These are phyloP conservation scores for Psittacus erithacus DNA, from an alignment of 2,113 vertebrate genomes.

Conservation along the genomic window DNA sequence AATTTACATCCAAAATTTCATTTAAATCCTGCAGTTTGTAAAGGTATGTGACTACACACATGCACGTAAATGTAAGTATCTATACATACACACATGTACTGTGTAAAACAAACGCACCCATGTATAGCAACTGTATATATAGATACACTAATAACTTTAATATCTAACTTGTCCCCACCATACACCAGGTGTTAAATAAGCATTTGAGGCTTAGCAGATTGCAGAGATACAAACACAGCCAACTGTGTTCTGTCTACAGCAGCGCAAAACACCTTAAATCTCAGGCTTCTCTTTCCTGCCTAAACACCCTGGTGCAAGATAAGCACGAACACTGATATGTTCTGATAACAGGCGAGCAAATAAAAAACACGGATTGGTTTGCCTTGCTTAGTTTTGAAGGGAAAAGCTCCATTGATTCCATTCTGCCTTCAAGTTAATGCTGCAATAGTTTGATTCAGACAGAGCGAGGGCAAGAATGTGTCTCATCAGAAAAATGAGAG, in stretches of 20 bases:
- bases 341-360: not conserved
- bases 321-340: not conserved
- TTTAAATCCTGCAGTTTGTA: not conserved
- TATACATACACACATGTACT: not conserved
- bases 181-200: constrained; percentile 20
- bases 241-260: not conserved
- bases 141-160: not conserved
- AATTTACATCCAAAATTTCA: not conserved
- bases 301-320: not conserved
- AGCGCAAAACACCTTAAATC: constrained; percentile 1
- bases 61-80: not conserved
- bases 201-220: constrained; percentile 36
- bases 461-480: not conserved
- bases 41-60: not conserved
- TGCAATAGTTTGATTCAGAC: not conserved
- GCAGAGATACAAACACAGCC: constrained; percentile 5
- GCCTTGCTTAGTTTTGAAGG: not conserved
- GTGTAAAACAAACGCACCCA: not conserved
- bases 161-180: not conserved
- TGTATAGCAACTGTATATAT: not conserved
- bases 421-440: not conserved
- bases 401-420: not conserved
- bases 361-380: not conserved
- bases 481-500: not conserved
- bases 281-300: not conserved